These are phyloP conservation scores for Lycaon pictus DNA, from an alignment of 2,113 vertebrate species.

Conservation along the genomic window DNA sequence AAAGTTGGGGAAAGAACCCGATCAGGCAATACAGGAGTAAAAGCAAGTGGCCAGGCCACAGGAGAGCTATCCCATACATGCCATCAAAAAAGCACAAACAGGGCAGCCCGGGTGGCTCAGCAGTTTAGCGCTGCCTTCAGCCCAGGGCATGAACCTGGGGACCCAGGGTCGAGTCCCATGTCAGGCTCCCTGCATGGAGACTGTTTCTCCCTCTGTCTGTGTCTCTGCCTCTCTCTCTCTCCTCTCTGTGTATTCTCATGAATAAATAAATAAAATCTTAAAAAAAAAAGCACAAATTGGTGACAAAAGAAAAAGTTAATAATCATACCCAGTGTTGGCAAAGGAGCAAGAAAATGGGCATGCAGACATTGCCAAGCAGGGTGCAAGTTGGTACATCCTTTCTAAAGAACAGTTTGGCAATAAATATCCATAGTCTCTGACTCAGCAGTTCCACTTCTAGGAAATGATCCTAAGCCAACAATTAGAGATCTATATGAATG, in stretches of 20 bases:
- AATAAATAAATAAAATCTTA: no score
- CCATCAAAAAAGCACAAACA: background rate
- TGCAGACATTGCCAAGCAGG: background rate
- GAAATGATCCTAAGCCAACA: background rate
- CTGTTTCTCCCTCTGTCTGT: no score
- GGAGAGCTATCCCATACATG: no score
- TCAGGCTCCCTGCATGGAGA: no score
- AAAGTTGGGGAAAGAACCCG: background rate
- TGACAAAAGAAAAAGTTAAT: no score
- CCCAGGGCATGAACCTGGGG: no score
- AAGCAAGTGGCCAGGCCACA: background rate
- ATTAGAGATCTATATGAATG: background rate
- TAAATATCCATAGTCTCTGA: background rate
- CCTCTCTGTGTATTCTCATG: no score
- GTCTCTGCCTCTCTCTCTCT: no score
- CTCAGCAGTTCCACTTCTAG: conserved; percentile 9
- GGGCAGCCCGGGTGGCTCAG: no score
- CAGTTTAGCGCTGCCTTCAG: no score
- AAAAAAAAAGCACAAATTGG: background rate
- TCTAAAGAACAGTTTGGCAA: background rate
- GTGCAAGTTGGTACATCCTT: background rate
- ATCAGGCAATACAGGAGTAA: no score
- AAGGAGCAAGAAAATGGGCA: background rate
- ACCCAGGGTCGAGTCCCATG: no score
- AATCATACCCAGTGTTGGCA: background rate